These are phyloP conservation scores for Tiphia femorata DNA, from an alignment of 2,888 invertebrate species.

Conservation along the genomic window DNA sequence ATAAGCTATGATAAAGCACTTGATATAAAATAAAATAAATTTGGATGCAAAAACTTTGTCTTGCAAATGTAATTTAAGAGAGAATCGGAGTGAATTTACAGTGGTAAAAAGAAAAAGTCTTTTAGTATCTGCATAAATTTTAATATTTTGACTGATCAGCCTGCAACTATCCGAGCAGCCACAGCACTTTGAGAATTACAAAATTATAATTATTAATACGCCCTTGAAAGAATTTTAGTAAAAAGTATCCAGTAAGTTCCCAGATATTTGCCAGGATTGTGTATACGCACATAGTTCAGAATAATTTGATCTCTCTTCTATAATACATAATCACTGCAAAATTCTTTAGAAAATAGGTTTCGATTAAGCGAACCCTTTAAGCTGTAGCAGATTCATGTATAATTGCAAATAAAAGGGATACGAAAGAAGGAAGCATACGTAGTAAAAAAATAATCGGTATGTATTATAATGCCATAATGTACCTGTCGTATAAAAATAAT, in stretches of 20 bases:
- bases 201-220: constrained; percentile 23
- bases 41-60: constrained; percentile 15
- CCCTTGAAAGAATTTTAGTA: constrained; percentile 32
- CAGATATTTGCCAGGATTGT: too few relatives aligned
- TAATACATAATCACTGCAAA: too few relatives aligned
- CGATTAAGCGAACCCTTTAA: too few relatives aligned
- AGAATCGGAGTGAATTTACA: constrained; percentile 16
- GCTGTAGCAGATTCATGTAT: too few relatives aligned
- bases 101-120: constrained; percentile 24
- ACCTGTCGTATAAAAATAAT: constrained; percentile 34
- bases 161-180: constrained; percentile 37
- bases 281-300: too few relatives aligned
- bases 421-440: constrained; percentile 14
- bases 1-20: constrained; percentile 40
- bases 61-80: constrained; percentile 16
- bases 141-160: constrained; percentile 35
- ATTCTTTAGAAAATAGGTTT: too few relatives aligned
- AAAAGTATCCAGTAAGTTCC: too few relatives aligned
- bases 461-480: background rate
- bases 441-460: constrained; percentile 1
- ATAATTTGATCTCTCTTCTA: too few relatives aligned
- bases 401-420: constrained; percentile 3
- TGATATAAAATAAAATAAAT: constrained; percentile 16
- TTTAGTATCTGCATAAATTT: constrained; percentile 31
- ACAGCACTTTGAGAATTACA: constrained; percentile 32